Evolutionary conservation across 1,140 invertebrate genomes (phyloP).

Genomic region (Psilanteris sp.): DNA sequence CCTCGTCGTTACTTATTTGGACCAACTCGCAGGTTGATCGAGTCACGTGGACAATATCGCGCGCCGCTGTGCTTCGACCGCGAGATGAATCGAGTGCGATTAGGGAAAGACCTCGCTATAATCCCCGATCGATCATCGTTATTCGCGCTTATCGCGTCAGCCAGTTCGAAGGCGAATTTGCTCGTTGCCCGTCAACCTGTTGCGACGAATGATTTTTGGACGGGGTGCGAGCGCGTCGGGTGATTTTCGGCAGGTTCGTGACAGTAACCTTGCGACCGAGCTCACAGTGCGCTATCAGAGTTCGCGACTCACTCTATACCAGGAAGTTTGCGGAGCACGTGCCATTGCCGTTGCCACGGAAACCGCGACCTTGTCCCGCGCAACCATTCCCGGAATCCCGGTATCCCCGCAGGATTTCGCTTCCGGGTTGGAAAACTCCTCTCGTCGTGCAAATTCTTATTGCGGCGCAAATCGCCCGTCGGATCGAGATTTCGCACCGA

Average conservation of each 20-base stretch:
- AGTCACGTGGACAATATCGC: too few relatives aligned
- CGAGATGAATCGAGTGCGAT: background rate
- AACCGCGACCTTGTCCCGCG: conserved; percentile 79
- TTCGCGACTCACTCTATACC: conserved; percentile 61
- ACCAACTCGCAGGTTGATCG: too few relatives aligned
- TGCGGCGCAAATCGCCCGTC: too few relatives aligned
- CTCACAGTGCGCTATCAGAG: conserved; percentile 48
- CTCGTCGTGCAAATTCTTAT: too few relatives aligned
- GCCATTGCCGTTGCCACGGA: conserved; percentile 76
- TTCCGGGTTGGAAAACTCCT: conserved; percentile 46
- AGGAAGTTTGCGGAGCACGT: conserved; percentile 73
- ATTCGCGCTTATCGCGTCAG: conserved; percentile 16
- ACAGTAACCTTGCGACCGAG: conserved; percentile 61
- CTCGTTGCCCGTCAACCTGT: conserved; percentile 35
- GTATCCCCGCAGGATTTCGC: conserved; percentile 36
- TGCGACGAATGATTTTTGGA: conserved; percentile 15
- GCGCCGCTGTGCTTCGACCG: too few relatives aligned
- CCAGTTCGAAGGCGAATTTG: conserved; percentile 1
- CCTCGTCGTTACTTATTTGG: too few relatives aligned
- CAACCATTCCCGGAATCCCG: conserved; percentile 73
- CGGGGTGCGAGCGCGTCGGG: conserved; percentile 40
- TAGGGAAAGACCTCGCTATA: too few relatives aligned
- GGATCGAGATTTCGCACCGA: too few relatives aligned
- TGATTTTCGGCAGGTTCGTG: conserved; percentile 56
- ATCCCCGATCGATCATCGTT: conserved; percentile 5